These are phyloP conservation scores for Apomyelois bistriatella DNA, from an alignment of 2,888 invertebrate species.

Conservation along the genomic window DNA sequence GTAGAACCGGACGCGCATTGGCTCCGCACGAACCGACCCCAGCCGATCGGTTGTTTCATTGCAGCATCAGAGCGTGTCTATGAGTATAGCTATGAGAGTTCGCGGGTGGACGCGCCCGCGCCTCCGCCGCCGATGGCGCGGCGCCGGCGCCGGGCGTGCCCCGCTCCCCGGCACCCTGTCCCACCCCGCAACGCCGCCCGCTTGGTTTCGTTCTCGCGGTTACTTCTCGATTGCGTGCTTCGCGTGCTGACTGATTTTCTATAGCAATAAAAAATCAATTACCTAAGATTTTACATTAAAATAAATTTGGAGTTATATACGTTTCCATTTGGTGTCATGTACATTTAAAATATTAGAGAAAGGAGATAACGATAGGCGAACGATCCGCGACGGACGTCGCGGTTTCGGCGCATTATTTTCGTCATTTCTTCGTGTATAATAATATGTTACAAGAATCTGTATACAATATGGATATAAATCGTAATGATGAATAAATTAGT, in stretches of 20 bases:
- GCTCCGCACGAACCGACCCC: constrained; percentile 76
- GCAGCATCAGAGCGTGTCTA: constrained; percentile 65
- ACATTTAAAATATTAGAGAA: constrained; percentile 79
- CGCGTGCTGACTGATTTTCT: constrained; percentile 82
- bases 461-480: constrained; percentile 80
- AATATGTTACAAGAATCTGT: constrained; percentile 83
- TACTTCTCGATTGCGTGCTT: constrained; percentile 82
- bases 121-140: constrained; percentile 26
- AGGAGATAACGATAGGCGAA: constrained; percentile 75
- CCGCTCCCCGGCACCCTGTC: constrained; percentile 35
- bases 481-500: constrained; percentile 79
- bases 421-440: constrained; percentile 81
- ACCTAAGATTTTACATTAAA: constrained; percentile 81
- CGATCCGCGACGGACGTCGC: constrained; percentile 65
- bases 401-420: constrained; percentile 75
- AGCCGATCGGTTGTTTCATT: constrained; percentile 62
- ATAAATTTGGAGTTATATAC: constrained; percentile 81
- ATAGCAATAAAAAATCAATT: constrained; percentile 82
- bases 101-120: constrained; percentile 38
- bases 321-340: constrained; percentile 81
- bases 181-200: constrained; percentile 65
- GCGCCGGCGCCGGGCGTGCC: constrained; percentile 35
- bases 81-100: constrained; percentile 56
- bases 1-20: constrained; percentile 78
- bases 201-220: constrained; percentile 79